Percentiles rank a stretch among this genome's conserved stretches.
Evolutionary conservation across 2,888 invertebrate species (phyloP).

Genomic region (Amiota communis): DNA sequence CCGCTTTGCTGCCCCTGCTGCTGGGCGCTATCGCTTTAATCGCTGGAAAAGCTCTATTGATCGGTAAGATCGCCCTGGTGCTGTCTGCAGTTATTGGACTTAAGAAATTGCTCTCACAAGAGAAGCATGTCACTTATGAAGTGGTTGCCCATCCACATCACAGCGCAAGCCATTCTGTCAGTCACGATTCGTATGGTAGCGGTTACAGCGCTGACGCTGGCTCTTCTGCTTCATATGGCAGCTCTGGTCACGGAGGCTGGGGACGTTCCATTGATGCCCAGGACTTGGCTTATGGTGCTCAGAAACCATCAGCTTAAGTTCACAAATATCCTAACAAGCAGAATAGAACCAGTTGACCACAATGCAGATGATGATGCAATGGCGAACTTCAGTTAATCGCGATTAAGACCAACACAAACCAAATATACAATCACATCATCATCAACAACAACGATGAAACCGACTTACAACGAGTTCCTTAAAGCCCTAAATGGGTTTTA

Average conservation of each 20-base stretch:
- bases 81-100: constrained; percentile 87
- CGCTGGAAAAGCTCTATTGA: constrained; percentile 87
- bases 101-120: constrained; percentile 86
- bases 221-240: constrained; percentile 78
- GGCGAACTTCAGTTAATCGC: constrained; percentile 27
- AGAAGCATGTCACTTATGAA: constrained; percentile 91
- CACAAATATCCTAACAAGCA: not conserved
- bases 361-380: not conserved
- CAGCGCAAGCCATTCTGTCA: constrained; percentile 79
- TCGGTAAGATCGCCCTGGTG: constrained; percentile 89
- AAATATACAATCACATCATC: constrained; percentile 12
- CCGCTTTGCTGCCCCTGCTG: constrained; percentile 84
- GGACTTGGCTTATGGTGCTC: constrained; percentile 85
- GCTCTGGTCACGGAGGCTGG: constrained; percentile 81
- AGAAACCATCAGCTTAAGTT: constrained; percentile 76
- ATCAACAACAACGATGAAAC: constrained; percentile 35
- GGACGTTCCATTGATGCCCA: constrained; percentile 85
- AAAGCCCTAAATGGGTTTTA: constrained; percentile 37
- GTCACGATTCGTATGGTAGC: constrained; percentile 78
- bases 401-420: constrained; percentile 15
- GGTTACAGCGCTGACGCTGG: constrained; percentile 77
- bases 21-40: constrained; percentile 88
- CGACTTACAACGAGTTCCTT: constrained; percentile 48
- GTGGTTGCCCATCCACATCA: constrained; percentile 90
- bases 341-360: not conserved